Evolutionary conservation across 2,113 vertebrate species (phyloP), one percentile per base, ranked within the genome.

Genomic region (Gadus macrocephalus): DNA sequence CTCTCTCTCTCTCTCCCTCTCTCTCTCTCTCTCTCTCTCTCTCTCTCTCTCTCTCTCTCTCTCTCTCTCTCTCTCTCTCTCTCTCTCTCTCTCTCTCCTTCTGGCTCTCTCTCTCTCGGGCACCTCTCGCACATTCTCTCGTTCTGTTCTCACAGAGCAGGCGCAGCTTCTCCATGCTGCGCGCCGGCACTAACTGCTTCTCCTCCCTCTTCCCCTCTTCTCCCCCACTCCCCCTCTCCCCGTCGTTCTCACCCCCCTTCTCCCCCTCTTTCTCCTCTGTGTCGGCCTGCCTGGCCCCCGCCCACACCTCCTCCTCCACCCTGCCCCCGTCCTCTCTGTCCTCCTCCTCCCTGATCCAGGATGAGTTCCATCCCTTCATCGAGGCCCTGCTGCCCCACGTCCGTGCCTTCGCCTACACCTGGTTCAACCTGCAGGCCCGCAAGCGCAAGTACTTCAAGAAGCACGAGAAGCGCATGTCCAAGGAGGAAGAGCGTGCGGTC

Each of bases 371-470:
- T 92, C 96, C 96, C 31, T 97, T 97, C 92, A 97, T 98, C 86
- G 95, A 98, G 94, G 96, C 96, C 85, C 95, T 97, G 89, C 95
- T 98, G 89, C 96, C 96, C 87, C 96, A 98, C 69, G 96, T 98
- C 86, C 95, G 96, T 90, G 96, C 96, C 91, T 97, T 98, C 60
- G 93, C 96, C 89, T 98, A 98, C 81, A 97, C 96, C 88, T 98
- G 96, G 96, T 97, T 98, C 92, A 98, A 98, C 93, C 94, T 98
- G 85, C 96, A 98, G 94, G 96, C 96, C 91, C 95, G 95, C 89
- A 98, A 98, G 89, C 95, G 96, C 93, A 98, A 98, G 86, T 98
- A 98, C 92, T 98, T 98, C 91, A 97, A 97, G 92, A 98, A 98
- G 88, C 96, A 98, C 0, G 96, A 98, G 91, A 98, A 98, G 88